phyloP scores from a whole-genome alignment of 2,797 vertebrate species.

The Otolemur crassicaudatus region DNA sequence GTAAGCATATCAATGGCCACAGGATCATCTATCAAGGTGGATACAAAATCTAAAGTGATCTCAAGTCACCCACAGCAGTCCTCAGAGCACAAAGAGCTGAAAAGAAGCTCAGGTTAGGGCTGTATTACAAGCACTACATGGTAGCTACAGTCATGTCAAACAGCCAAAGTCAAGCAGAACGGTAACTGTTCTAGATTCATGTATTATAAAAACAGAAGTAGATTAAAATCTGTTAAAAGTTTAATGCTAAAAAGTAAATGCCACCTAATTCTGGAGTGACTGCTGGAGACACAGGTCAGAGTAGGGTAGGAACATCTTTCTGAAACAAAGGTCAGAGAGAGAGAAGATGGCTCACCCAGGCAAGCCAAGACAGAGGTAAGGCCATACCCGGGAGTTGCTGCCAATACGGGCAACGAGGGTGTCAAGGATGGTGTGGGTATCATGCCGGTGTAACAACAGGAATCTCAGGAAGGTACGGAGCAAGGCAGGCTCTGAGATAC shows the following conservation, averaged over 20 bases:
- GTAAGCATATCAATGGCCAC: not conserved
- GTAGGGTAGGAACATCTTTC: constrained; percentile 38
- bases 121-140: not conserved
- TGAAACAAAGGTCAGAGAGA: constrained; percentile 65
- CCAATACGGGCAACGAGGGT: constrained; percentile 95
- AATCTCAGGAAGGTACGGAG: constrained; percentile 97
- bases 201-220: constrained; percentile 18
- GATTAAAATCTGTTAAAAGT: constrained; percentile 58
- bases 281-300: constrained; percentile 53
- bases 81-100: constrained; percentile 3
- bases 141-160: not conserved
- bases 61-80: not conserved
- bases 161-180: constrained; percentile 35
- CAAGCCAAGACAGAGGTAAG: constrained; percentile 66
- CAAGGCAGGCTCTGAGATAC: constrained; percentile 93
- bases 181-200: not conserved
- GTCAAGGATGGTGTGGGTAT: constrained; percentile 96
- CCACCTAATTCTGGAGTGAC: constrained; percentile 60
- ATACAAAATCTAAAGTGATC: constrained; percentile 39
- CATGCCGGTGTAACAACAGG: constrained; percentile 95
- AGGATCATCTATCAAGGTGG: constrained; percentile 20
- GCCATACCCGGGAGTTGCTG: constrained; percentile 96
- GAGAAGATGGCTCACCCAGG: constrained; percentile 71
- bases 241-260: constrained; percentile 47
- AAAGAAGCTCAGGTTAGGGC: not conserved